Percentiles rank a stretch among this genome's conserved stretches.
These are phyloP conservation scores for Strigops habroptila DNA, from an alignment of 2,113 vertebrate genomes.

Conservation along the genomic window DNA sequence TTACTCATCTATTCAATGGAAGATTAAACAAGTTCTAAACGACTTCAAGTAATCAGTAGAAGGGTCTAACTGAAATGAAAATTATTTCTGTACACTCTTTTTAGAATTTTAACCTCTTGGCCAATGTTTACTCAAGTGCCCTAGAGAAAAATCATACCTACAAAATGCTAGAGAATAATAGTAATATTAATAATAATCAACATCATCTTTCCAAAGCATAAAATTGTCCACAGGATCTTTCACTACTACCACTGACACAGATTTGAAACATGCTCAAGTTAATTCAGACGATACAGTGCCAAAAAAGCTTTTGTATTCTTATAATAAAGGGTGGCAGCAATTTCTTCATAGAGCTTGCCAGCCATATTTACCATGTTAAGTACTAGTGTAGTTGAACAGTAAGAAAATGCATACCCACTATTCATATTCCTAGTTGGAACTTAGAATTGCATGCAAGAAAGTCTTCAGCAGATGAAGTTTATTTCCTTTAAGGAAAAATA, in stretches of 20 bases:
- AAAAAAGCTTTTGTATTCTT: background rate
- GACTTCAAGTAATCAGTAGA: background rate
- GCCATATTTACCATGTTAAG: background rate
- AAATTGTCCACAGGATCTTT: background rate
- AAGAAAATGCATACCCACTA: background rate
- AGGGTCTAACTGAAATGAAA: background rate
- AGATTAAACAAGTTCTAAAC: background rate
- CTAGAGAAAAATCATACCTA: background rate
- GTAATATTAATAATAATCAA: background rate
- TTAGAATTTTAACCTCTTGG: background rate
- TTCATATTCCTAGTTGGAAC: background rate
- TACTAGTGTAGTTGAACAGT: background rate
- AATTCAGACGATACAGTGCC: background rate
- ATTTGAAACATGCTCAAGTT: background rate
- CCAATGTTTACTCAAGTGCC: background rate
- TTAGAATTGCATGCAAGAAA: background rate
- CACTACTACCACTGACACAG: background rate
- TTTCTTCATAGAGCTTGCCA: background rate
- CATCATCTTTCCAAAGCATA: background rate
- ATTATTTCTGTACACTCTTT: background rate
- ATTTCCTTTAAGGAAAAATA: background rate
- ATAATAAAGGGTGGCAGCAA: background rate
- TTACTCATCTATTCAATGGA: background rate
- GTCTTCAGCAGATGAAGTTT: background rate
- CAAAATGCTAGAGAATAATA: background rate